A percentile compares a stretch with the other conserved stretches of the same genome.
phyloP scores from a whole-genome alignment of 2,888 invertebrate genomes.

The Sphaerophoria taeniata region DNA sequence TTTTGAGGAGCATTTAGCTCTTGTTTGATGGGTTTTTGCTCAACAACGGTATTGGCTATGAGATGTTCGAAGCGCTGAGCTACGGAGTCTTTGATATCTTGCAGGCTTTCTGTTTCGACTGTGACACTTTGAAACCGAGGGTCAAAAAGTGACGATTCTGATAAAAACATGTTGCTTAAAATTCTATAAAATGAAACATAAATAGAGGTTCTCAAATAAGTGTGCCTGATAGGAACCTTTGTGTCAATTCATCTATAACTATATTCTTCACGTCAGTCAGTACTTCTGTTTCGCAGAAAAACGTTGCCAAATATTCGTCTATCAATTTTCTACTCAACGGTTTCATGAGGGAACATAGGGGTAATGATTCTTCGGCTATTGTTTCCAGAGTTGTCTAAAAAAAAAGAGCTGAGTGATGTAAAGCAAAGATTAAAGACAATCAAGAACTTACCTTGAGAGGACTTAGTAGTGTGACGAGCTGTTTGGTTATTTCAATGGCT shows the following conservation, averaged over 20 bases:
- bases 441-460: slow-evolving; percentile 76
- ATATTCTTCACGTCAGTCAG: slow-evolving; percentile 74
- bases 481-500: slow-evolving; percentile 70
- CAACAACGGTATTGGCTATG: slow-evolving; percentile 31
- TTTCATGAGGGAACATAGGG: slow-evolving; percentile 77
- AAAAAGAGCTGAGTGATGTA: background rate
- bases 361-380: slow-evolving; percentile 76
- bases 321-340: slow-evolving; percentile 77
- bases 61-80: slow-evolving; percentile 70
- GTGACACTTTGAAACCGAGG: slow-evolving; percentile 77
- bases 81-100: slow-evolving; percentile 61
- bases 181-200: slow-evolving; percentile 60
- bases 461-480: slow-evolving; percentile 75
- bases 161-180: slow-evolving; percentile 74
- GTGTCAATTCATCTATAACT: slow-evolving; percentile 74
- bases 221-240: slow-evolving; percentile 58
- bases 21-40: slow-evolving; percentile 51
- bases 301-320: slow-evolving; percentile 76
- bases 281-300: slow-evolving; percentile 68
- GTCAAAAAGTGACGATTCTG: slow-evolving; percentile 77
- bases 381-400: slow-evolving; percentile 77
- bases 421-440: background rate
- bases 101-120: slow-evolving; percentile 64
- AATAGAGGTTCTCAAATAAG: background rate
- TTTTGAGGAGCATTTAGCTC: slow-evolving; percentile 41